A percentile compares a stretch with the other conserved stretches of the same genome.
Conservation (phyloP, 2,113 vertebrate genomes). For the Gymnorhina tibicen region DNA sequence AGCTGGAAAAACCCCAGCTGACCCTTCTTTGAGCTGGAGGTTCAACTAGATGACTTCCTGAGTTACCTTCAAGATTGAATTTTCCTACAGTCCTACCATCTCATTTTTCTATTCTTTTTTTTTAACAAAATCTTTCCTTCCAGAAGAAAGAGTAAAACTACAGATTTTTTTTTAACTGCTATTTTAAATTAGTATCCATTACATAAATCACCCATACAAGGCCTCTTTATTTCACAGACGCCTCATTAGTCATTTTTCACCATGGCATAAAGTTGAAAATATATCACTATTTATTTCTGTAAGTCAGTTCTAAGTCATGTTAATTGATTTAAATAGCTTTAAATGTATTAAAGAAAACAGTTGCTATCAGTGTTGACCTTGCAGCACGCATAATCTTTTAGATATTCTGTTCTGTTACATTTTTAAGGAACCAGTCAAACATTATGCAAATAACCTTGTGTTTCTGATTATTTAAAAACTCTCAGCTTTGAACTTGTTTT, state of each 20-base stretch:
- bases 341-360: neutral
- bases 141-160: neutral
- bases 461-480: slow-evolving; percentile 27
- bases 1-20: neutral
- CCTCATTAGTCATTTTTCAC: neutral
- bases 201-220: neutral
- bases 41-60: neutral
- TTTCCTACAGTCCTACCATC: neutral
- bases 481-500: slow-evolving; percentile 14
- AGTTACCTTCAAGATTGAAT: neutral
- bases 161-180: neutral
- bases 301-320: neutral
- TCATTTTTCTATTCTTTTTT: neutral
- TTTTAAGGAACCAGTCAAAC: slow-evolving; percentile 3
- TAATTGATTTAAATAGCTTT: slow-evolving; percentile 3
- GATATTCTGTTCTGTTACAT: neutral
- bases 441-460: slow-evolving; percentile 2
- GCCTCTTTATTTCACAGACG: neutral
- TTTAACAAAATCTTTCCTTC: neutral
- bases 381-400: neutral
- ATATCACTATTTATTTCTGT: neutral
- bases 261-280: neutral
- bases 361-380: neutral
- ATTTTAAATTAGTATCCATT: neutral
- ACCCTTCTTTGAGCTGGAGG: neutral